phyloP scores from a whole-genome alignment of 1,140 invertebrate species.

The Eriocheir sinensis region DNA sequence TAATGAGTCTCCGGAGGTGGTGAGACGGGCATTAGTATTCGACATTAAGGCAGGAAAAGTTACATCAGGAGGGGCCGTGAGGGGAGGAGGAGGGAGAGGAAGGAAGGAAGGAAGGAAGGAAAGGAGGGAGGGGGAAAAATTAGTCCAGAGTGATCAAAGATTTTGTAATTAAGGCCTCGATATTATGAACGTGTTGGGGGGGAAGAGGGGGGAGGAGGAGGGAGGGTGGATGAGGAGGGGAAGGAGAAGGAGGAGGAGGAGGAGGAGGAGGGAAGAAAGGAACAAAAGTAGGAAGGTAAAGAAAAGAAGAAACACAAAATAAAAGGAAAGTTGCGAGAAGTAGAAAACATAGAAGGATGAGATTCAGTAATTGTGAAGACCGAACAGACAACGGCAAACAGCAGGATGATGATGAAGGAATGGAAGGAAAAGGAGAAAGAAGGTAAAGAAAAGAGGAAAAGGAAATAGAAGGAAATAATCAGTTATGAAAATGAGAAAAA shows the following conservation, averaged over 20 bases:
- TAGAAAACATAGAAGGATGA: not conserved
- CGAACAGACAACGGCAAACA: no score
- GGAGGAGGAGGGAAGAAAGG: not conserved
- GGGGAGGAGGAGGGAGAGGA: constrained; percentile 16
- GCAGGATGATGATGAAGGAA: no score
- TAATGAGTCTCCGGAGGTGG: constrained; percentile 71
- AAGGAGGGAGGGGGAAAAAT: constrained; percentile 63
- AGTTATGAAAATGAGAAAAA: no score
- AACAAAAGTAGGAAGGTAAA: not conserved
- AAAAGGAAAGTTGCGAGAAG: no score
- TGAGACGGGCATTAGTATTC: constrained; percentile 72
- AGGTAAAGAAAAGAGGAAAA: no score
- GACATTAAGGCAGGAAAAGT: constrained; percentile 76
- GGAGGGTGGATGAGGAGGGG: not conserved
- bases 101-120: constrained; percentile 25
- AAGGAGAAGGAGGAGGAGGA: not conserved
- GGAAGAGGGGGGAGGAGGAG: not conserved
- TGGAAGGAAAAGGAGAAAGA: no score
- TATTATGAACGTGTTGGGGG: constrained; percentile 74
- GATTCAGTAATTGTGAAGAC: no score
- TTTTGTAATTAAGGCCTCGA: constrained; percentile 77
- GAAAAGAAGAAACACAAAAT: not conserved
- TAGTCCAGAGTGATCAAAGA: constrained; percentile 78
- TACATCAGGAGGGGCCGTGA: constrained; percentile 71
- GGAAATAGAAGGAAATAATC: no score